These are phyloP conservation scores for Drosophila simulans DNA, from an alignment of 1,140 invertebrate genomes.

Conservation along the genomic window DNA sequence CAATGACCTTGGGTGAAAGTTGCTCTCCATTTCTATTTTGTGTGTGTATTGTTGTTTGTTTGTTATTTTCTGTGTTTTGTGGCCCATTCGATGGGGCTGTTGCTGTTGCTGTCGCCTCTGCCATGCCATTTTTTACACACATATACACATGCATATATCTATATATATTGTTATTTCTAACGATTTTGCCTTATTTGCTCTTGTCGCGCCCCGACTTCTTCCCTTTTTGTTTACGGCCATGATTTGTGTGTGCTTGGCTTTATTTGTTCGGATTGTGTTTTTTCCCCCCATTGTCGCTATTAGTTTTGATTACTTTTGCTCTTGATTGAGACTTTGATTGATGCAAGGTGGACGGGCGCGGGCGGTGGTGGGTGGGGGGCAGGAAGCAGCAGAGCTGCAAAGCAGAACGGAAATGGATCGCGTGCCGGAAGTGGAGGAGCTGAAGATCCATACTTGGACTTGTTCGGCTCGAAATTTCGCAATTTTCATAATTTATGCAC, in stretches of 20 bases:
- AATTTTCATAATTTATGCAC: constrained; percentile 69
- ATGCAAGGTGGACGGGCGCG: constrained; percentile 18
- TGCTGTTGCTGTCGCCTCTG: constrained; percentile 25
- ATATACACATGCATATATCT: neutral
- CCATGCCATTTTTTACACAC: constrained; percentile 48
- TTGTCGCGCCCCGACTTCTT: constrained; percentile 31
- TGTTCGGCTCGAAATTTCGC: constrained; percentile 35
- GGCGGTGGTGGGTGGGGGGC: neutral
- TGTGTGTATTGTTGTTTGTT: constrained; percentile 41
- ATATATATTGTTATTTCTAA: constrained; percentile 68
- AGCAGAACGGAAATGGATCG: constrained; percentile 71
- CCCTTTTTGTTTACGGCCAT: constrained; percentile 49
- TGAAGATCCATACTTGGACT: constrained; percentile 18
- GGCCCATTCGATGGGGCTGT: constrained; percentile 28
- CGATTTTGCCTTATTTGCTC: constrained; percentile 57
- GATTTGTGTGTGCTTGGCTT: constrained; percentile 34
- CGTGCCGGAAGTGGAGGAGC: constrained; percentile 64
- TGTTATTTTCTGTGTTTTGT: constrained; percentile 26
- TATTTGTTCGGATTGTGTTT: constrained; percentile 43
- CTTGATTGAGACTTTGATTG: constrained; percentile 69
- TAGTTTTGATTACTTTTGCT: constrained; percentile 77
- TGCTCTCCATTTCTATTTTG: constrained; percentile 83
- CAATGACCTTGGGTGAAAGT: constrained; percentile 84
- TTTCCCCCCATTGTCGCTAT: constrained; percentile 34
- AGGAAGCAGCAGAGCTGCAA: constrained; percentile 26